Evolutionary conservation across 1,140 invertebrate genomes (phyloP).

Genomic region (Lepidotrigona ventralis): DNA sequence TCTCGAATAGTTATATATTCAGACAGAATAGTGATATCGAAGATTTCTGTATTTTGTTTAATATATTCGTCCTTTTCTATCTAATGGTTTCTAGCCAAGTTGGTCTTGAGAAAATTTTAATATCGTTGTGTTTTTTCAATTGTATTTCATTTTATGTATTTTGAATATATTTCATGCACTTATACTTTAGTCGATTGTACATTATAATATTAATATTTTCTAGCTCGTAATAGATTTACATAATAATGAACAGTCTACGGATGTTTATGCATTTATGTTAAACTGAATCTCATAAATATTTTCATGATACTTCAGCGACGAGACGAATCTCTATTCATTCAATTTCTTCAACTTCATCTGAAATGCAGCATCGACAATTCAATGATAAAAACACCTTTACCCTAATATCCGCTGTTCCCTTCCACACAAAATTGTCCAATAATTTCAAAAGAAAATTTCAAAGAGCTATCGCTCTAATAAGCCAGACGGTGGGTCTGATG

Average conservation of each 20-base stretch:
- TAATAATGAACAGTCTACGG: background rate
- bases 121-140: background rate
- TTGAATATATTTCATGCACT: background rate
- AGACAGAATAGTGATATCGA: too few relatives aligned
- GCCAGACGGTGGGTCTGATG: background rate
- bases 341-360: background rate
- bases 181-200: background rate
- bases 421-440: background rate
- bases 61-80: too few relatives aligned
- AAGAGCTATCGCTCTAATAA: background rate
- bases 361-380: background rate
- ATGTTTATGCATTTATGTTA: background rate
- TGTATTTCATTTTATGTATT: background rate
- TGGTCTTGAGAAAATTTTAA: too few relatives aligned
- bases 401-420: background rate
- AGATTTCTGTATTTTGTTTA: too few relatives aligned
- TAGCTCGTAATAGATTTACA: background rate
- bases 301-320: background rate
- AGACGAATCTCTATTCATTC: background rate
- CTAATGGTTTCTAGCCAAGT: too few relatives aligned
- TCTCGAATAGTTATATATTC: too few relatives aligned
- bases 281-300: background rate
- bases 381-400: background rate
- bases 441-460: background rate
- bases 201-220: background rate